Evolutionary conservation across 2,797 vertebrate genomes (phyloP).

Genomic region (Chelon auratus): DNA sequence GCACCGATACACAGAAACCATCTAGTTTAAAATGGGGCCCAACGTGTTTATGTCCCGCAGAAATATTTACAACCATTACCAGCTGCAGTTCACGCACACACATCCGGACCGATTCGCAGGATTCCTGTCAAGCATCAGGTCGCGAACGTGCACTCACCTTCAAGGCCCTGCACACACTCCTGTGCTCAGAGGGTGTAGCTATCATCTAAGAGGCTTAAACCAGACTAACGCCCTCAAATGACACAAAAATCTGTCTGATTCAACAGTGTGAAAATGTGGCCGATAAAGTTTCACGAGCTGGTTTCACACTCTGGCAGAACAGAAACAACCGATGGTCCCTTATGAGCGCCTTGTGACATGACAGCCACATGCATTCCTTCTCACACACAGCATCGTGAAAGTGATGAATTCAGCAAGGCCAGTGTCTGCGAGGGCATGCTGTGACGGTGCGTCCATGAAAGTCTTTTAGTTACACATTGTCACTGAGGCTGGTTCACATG

Average conservation of each 20-base stretch:
- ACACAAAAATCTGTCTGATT: slow-evolving; percentile 29
- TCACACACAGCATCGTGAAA: slow-evolving; percentile 17
- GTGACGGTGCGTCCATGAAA: slow-evolving; percentile 42
- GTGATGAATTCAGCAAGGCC: slow-evolving; percentile 26
- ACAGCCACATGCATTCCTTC: slow-evolving; percentile 38
- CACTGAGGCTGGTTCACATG: slow-evolving; percentile 64
- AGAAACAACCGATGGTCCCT: slow-evolving; percentile 48
- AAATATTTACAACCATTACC: slow-evolving; percentile 78
- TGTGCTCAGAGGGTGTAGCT: slow-evolving; percentile 6
- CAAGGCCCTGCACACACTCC: slow-evolving; percentile 1
- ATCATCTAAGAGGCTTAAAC: not conserved
- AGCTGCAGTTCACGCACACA: slow-evolving; percentile 62
- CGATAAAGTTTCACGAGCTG: slow-evolving; percentile 48
- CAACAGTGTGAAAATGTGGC: slow-evolving; percentile 11
- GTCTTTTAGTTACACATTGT: slow-evolving; percentile 61
- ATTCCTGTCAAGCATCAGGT: slow-evolving; percentile 50
- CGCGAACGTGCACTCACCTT: slow-evolving; percentile 46
- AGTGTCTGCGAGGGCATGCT: slow-evolving; percentile 32
- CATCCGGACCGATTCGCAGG: slow-evolving; percentile 46
- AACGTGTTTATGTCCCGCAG: slow-evolving; percentile 71
- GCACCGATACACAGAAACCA: slow-evolving; percentile 28
- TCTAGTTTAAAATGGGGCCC: slow-evolving; percentile 39
- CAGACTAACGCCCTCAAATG: slow-evolving; percentile 7
- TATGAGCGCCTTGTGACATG: slow-evolving; percentile 50
- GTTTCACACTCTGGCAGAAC: slow-evolving; percentile 42